Conservation (phyloP, 2,888 invertebrate species). For the Bellardia bayeri region DNA sequence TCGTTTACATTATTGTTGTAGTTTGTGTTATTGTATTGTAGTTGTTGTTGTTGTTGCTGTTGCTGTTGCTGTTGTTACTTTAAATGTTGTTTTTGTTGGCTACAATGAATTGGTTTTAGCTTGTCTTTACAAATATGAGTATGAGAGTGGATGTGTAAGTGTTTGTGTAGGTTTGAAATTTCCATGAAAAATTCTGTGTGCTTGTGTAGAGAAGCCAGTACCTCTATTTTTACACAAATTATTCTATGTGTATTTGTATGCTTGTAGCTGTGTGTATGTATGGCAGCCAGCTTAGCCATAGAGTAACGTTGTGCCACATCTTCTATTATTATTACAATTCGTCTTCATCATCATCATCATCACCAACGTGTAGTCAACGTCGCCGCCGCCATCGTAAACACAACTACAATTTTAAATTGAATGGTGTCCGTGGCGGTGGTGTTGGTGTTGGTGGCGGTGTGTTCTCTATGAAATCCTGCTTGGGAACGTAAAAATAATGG, state of each 20-base stretch:
- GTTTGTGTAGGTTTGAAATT: constrained; percentile 48
- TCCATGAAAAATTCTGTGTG: constrained; percentile 38
- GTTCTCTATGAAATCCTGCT: constrained; percentile 30
- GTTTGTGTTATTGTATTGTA: constrained; percentile 7
- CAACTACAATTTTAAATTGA: constrained; percentile 7
- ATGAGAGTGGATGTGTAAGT: constrained; percentile 18
- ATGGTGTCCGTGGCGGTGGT: constrained; percentile 14
- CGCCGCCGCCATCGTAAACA: constrained; percentile 1
- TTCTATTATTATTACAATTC: constrained; percentile 67
- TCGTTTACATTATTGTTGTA: constrained; percentile 35
- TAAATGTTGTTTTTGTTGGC: constrained; percentile 39
- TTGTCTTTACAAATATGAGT: constrained; percentile 41
- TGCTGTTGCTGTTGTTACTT: constrained; percentile 1
- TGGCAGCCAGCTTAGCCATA: constrained; percentile 41
- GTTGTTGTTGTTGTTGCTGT: constrained; percentile 30
- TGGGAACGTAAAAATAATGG: constrained; percentile 5
- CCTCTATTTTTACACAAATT: constrained; percentile 25
- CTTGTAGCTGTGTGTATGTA: constrained; percentile 1
- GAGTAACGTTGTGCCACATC: constrained; percentile 56
- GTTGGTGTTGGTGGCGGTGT: background rate
- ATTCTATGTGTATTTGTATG: background rate
- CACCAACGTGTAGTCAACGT: background rate
- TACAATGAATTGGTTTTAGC: constrained; percentile 65
- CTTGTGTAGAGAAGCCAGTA: constrained; percentile 21
- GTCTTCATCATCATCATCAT: constrained; percentile 65